These are phyloP conservation scores for Artibeus jamaicensis DNA, from an alignment of 2,797 vertebrate genomes.

Conservation along the genomic window DNA sequence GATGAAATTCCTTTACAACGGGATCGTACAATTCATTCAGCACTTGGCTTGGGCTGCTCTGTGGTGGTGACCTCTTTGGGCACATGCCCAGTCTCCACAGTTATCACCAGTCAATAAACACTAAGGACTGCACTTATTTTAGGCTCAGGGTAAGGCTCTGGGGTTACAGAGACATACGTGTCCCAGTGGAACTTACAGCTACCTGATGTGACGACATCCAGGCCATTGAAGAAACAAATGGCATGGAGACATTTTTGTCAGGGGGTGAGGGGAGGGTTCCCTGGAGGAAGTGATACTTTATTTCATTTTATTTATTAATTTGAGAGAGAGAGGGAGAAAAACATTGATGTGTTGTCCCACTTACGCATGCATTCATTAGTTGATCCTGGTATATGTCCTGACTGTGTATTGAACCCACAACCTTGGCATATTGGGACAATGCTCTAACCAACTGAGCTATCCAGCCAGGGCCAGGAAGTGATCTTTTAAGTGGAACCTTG, in stretches of 20 bases:
- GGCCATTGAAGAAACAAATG: background rate
- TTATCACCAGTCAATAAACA: slow-evolving; percentile 42
- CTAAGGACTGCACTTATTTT: background rate
- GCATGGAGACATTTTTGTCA: background rate
- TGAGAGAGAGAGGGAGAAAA: too few species aligned
- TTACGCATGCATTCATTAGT: background rate
- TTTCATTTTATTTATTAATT: too few species aligned
- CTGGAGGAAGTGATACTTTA: background rate
- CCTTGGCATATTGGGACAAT: background rate
- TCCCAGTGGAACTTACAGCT: background rate
- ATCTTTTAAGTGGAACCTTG: background rate
- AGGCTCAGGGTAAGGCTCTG: background rate
- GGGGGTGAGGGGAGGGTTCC: background rate
- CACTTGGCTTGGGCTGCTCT: background rate
- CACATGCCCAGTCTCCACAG: background rate
- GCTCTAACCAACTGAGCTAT: background rate
- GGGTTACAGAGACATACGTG: slow-evolving; percentile 11
- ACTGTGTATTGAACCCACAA: background rate
- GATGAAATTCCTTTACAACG: background rate
- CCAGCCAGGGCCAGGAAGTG: background rate
- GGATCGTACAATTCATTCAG: background rate
- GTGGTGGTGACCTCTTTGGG: slow-evolving; percentile 24
- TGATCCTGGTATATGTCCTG: background rate
- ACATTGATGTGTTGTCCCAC: too few species aligned
- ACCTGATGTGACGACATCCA: background rate